Base-by-base conservation (phyloP, 1,140 invertebrate genomes). In the Bombus affinis region DNA sequence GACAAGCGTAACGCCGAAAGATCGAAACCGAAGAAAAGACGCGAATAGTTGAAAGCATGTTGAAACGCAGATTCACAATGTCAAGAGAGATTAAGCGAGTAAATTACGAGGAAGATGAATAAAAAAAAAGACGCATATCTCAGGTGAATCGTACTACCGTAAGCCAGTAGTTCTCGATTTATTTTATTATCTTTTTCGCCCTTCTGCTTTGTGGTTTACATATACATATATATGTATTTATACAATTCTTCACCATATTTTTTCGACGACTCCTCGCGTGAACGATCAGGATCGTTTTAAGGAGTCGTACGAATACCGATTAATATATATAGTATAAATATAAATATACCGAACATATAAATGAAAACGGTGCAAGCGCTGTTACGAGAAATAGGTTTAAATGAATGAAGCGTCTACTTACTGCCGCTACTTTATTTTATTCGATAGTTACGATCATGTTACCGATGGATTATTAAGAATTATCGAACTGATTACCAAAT, bases 391-490 rank as follows among this genome's bases (percentile, higher is more conserved):
- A 71, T 71, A 85, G 76, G 39, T 72, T 71, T 71, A 35, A 71
- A 85, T 47, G 32, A 28, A 47, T 28, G 18, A 70, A 62, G 65
- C 77, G 76, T 72, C 68, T 35, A 72, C 75, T 84, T 84, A 84
- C 83, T 85, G 77, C 77, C 84, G 78, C 83, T 88, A 71, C 65
- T 73, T 85, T 84, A 80, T 53, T 80, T 59, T 77, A 72, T 65
- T 70, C 65, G 53, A 89, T 89, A 86, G 77, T 89, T 78, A 78
- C 37, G 57, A 77, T 78, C 87, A 53, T 62, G 75, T 88, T 89
- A 88, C 79, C 87, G 71, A 72, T 83, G 78, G 80, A 79, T 89
- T 78, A 78, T 78, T 85, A 71, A 79, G 88, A 57, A 73, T 42
- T 70, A 81, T 82, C 70, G 42, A 83, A 81, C 80, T 81, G 88